Base-by-base conservation (phyloP, 1,140 invertebrate genomes). In the Trichogramma pretiosum region DNA sequence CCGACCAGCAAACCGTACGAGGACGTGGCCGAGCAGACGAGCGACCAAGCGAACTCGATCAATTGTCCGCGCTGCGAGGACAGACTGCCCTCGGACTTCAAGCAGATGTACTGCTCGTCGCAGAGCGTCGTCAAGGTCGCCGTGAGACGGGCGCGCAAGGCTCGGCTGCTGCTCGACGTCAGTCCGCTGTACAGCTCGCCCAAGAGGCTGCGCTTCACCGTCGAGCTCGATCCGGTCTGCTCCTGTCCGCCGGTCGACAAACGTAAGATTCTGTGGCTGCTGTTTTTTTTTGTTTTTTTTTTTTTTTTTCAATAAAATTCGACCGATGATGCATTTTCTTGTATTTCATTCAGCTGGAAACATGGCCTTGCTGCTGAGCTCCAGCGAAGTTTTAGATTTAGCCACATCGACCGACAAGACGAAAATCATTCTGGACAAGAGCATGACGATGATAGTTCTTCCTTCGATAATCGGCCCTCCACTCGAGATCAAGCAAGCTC, bases 41-140 rank as follows among this genome's bases (percentile, higher is more conserved):
- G 24, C 24, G 24, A 28, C 11, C 24, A 5, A 28, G 24, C 24
- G 24, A 11, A 28, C 24, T n/a, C n/a, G n/a, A n/a, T n/a, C n/a
- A n/a, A n/a, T n/a, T 72, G 69, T 52, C 68, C 69, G 17, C 47
- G 60, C 17, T 72, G 69, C 48, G 47, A 49, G 17, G 59, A 67
- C 10, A 52, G 58, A 22, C 48, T 67, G 18, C 66, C 67, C 2
- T 23, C 40, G 11, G 57, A 72, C 28, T 55, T 70, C 11, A 59
- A 57, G 2, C 47, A 65, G 11, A 32, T 63, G 13, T 65, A 62
- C 44, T 72, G 69, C 43, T 58, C 54, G 5, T 56, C 69, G 4
- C 59, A 46, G 8, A 64, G 56, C 42, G 56, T 55, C 4, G 45
- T 65, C 14, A 72, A 69, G 53, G 60, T 65, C 5, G 66, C 64